Base-by-base conservation (phyloP, 2,888 invertebrate genomes). In the Ennomos fuscantarius region DNA sequence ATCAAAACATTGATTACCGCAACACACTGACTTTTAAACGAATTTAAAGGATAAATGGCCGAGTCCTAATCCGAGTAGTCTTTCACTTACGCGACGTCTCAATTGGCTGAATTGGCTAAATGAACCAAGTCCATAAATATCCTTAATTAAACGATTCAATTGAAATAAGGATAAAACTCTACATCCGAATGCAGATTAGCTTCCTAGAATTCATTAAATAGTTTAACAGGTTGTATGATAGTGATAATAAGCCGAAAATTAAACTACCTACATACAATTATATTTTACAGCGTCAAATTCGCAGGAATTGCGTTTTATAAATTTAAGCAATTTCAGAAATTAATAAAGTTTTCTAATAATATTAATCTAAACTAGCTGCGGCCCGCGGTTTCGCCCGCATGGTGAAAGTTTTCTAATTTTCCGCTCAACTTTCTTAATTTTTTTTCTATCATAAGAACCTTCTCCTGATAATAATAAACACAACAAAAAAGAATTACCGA, bases 41-140 rank as follows among this genome's bases (percentile, higher is more conserved):
- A 15, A 32, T 48, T 44, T 35, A 9, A 34, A 41, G 62, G 65
- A 65, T 63, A 54, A 62, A 48, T 52, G 65, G 59, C 62, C 56
- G 51, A 12, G 52, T 53, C 55, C 58, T 52, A 61, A 66, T 59
- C 58, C 55, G 49, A 61, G 37, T 35, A 15, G 41, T 42, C 39
- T 54, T 63, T 42, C 39, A 40, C 60, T 55, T 63, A 13, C 48
- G 8, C 43, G 47, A 69, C 68, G 68, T 71, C 78, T 84, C 87
- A 90, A 91, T 89, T 91, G 87, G 73, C 79, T 86, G 76, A 90
- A 90, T 89, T 89, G 85, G 74, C 69, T 82, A 72, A 89, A 86
- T 89, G 84, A 84, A 79, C 78, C 72, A 42, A 13, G 73, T 66
- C 73, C 76, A 76, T 68, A 73, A 73, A 73, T 39, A 55, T 41